phyloP scores from a whole-genome alignment of 1,140 invertebrate species.

The Panagrolaimus sp. region DNA sequence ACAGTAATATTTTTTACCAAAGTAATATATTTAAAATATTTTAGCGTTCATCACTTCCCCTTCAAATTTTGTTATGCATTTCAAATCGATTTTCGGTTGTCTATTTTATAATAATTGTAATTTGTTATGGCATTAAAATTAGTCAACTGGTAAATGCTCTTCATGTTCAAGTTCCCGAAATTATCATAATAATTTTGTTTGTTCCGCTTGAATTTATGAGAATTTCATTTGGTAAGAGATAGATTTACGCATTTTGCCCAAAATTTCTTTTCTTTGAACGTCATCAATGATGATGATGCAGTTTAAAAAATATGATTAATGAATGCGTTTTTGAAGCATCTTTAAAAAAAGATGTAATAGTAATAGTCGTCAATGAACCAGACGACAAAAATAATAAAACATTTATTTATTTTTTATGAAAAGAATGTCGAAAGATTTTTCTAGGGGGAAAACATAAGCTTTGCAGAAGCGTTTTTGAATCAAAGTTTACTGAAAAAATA shows the following conservation, averaged over 20 bases:
- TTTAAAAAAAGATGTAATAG: neutral
- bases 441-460: no score
- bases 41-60: slow-evolving; percentile 34
- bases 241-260: no score
- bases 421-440: no score
- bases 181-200: slow-evolving; percentile 32
- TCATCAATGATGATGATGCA: slow-evolving; percentile 1
- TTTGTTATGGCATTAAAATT: slow-evolving; percentile 36
- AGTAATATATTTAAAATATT: slow-evolving; percentile 16
- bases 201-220: slow-evolving; percentile 28
- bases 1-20: neutral
- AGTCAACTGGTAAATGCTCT: neutral
- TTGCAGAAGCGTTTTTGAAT: no score
- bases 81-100: slow-evolving; percentile 25
- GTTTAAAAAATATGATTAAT: neutral
- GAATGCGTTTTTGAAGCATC: neutral
- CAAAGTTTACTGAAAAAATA: no score
- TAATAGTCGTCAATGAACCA: neutral
- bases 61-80: slow-evolving; percentile 36
- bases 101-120: slow-evolving; percentile 28
- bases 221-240: slow-evolving; percentile 38
- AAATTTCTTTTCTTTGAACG: no score
- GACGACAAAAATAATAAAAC: neutral
- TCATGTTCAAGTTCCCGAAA: slow-evolving; percentile 26
- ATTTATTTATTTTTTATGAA: no score